These are phyloP conservation scores for Amorpha juglandis DNA, from an alignment of 2,888 invertebrate species.

Conservation along the genomic window DNA sequence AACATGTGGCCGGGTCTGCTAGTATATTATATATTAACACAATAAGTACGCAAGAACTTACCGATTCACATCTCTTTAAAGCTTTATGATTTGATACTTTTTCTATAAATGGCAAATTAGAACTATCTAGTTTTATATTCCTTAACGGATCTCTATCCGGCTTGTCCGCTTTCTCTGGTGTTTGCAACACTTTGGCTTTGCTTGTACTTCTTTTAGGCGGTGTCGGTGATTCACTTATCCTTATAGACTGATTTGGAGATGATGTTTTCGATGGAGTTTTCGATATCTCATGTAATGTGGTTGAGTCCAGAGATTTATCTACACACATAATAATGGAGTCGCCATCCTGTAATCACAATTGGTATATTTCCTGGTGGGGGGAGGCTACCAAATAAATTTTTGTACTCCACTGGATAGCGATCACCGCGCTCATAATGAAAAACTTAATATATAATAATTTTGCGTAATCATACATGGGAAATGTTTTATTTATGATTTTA, in stretches of 20 bases:
- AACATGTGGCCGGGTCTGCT: too few relatives aligned
- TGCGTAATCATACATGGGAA: too few relatives aligned
- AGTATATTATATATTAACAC: too few relatives aligned
- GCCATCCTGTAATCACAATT: neutral
- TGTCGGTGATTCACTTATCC: conserved; percentile 9
- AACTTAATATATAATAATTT: too few relatives aligned
- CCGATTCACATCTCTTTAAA: conserved; percentile 49
- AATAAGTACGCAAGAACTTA: conserved; percentile 36
- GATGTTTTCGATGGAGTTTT: neutral
- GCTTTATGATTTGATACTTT: conserved; percentile 52
- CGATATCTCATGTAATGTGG: neutral
- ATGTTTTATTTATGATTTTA: too few relatives aligned
- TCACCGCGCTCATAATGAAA: too few relatives aligned
- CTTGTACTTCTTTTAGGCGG: conserved; percentile 30
- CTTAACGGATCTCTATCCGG: conserved; percentile 57
- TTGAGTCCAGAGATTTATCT: neutral
- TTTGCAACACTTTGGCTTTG: conserved; percentile 43
- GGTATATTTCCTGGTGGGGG: too few relatives aligned
- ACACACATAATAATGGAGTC: neutral
- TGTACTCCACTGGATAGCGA: too few relatives aligned
- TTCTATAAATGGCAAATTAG: conserved; percentile 52
- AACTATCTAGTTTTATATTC: conserved; percentile 57
- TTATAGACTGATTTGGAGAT: neutral
- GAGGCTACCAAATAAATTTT: too few relatives aligned
- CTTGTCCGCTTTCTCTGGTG: conserved; percentile 48